Evolutionary conservation across 2,113 vertebrate genomes (phyloP).

Genomic region (Egretta garzetta): DNA sequence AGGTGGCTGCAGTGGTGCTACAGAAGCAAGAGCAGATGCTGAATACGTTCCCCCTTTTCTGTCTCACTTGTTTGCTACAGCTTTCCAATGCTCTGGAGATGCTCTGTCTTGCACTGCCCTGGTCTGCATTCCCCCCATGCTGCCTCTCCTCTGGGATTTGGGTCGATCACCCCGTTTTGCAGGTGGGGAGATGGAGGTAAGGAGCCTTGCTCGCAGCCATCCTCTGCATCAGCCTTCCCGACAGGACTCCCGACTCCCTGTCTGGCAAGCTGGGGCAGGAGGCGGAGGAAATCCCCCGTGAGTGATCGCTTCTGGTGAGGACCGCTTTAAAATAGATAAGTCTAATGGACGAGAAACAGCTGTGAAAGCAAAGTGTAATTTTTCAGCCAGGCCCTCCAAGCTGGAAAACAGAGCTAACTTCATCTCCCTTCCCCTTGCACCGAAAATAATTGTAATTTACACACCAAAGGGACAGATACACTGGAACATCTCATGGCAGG

Average conservation of each 20-base stretch:
- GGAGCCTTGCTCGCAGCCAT: not conserved
- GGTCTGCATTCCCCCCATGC: accelerated
- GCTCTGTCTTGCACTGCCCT: not conserved
- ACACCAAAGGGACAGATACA: not conserved
- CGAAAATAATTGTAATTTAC: not conserved
- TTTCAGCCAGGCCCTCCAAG: not conserved
- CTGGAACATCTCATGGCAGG: not conserved
- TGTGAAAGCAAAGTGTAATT: not conserved
- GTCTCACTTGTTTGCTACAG: not conserved
- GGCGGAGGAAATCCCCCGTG: not conserved
- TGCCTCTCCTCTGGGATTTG: not conserved
- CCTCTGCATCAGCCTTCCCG: not conserved
- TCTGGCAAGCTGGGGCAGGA: not conserved
- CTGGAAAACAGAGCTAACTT: not conserved
- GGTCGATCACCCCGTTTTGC: accelerated
- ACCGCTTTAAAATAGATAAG: not conserved
- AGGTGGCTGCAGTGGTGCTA: not conserved
- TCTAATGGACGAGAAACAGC: not conserved
- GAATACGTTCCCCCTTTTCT: not conserved
- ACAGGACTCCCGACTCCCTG: not conserved
- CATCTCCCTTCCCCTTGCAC: not conserved
- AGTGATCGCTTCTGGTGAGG: accelerated
- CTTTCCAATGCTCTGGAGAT: not conserved
- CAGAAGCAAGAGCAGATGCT: not conserved
- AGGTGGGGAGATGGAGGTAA: not conserved